Evolutionary conservation across 2,797 vertebrate species (phyloP).

Genomic region (Octomys mimax): DNA sequence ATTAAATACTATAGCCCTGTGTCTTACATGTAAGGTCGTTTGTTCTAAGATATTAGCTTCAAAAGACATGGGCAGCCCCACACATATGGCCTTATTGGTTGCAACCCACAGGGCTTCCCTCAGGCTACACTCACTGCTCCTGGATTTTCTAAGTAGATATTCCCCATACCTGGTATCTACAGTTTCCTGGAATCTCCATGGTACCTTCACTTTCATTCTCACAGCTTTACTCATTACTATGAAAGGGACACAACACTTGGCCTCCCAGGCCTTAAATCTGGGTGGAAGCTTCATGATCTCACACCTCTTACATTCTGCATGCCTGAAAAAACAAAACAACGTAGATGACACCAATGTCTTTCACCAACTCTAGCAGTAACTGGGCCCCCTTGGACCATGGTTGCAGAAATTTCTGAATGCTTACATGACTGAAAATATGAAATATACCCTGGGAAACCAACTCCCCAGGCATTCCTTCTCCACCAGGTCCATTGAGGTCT

Average conservation of each 20-base stretch:
- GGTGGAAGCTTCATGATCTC: background rate
- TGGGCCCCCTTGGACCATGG: background rate
- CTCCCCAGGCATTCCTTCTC: background rate
- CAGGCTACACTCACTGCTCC: background rate
- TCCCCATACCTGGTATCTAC: background rate
- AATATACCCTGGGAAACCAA: background rate
- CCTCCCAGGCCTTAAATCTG: background rate
- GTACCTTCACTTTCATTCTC: background rate
- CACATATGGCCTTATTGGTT: background rate
- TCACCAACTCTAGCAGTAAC: background rate
- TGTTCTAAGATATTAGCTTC: background rate
- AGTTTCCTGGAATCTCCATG: background rate
- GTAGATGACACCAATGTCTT: background rate
- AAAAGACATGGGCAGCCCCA: background rate
- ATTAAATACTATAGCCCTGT: background rate
- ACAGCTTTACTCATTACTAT: background rate
- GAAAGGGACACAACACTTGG: background rate
- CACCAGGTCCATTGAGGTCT: background rate
- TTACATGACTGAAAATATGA: background rate
- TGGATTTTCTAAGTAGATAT: background rate
- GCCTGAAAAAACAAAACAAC: background rate
- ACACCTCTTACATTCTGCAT: background rate
- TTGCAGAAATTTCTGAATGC: background rate
- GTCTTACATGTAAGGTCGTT: background rate
- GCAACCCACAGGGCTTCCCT: background rate